phyloP scores from a whole-genome alignment of 2,113 vertebrate species.

The Poicephalus gulielmi region DNA sequence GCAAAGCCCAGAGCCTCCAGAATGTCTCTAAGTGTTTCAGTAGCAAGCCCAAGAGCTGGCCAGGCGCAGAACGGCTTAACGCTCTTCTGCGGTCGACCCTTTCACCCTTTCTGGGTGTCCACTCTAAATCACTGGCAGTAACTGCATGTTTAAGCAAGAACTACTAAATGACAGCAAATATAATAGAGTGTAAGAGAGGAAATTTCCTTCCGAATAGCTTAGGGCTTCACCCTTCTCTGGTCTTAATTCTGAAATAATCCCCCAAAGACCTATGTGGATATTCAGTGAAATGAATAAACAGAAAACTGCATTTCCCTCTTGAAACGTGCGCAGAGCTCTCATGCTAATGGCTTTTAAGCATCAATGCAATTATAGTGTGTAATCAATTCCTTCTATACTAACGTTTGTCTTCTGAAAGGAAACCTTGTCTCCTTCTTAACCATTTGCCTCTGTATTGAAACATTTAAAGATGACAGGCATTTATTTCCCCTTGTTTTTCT shows the following conservation, averaged over 20 bases:
- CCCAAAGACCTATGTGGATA: background rate
- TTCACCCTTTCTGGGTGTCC: background rate
- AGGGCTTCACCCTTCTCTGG: background rate
- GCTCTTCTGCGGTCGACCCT: background rate
- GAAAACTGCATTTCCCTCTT: background rate
- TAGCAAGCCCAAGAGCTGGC: background rate
- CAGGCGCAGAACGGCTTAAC: background rate
- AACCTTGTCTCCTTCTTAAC: background rate
- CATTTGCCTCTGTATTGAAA: constrained; percentile 1
- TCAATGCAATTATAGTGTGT: constrained; percentile 27
- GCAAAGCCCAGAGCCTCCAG: background rate
- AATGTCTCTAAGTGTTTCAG: background rate
- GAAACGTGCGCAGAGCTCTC: background rate
- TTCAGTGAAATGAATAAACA: constrained; percentile 40
- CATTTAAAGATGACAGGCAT: background rate
- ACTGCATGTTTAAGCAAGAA: background rate
- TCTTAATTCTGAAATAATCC: constrained; percentile 39
- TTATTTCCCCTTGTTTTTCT: background rate
- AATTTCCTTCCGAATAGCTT: background rate
- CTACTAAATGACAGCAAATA: background rate
- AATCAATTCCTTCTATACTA: background rate
- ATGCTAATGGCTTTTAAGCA: constrained; percentile 31
- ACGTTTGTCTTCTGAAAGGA: constrained; percentile 26
- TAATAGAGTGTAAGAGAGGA: background rate
- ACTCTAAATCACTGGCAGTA: background rate